Base-by-base conservation (phyloP, 2,888 invertebrate genomes). In the Hirudinaria manillensis region DNA sequence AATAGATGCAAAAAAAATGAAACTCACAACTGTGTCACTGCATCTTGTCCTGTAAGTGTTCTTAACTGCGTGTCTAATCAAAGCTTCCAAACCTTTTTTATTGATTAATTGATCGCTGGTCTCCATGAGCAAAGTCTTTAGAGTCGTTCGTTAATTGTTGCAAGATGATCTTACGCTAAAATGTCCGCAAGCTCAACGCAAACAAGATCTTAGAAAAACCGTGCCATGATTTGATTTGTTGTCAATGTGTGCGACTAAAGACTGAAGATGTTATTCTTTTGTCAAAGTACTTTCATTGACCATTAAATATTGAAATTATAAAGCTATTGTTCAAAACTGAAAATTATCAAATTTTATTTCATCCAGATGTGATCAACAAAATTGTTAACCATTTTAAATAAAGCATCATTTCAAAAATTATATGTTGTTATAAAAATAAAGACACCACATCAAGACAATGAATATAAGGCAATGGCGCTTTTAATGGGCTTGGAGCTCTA, bases 21-120 rank as follows among this genome's bases (percentile, higher is more conserved):
- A 7, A 61, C 55, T 32, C 38, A 74, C 75, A 36, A 71, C 65
- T 21, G 36, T 51, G 61, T 55, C 61, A 32, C n/a, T 70, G 53
- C 56, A 36, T 34, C 36, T 71, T 0, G 72, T 56, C n/a, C 72
- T 36, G 67, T 75, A 75, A n/a, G 56, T 56, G 65, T 71, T 75
- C 24, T 72, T 61, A 29, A 72, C 56, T 36, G 71, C 38, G 53
- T 75, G 66, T 61, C 56, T 56, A 29, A 75, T 56, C 32, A 75
- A 51, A 10, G 45, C 34, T 6, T 67, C 53, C 29, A 75, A 45
- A 21, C 65, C 45, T 19, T 24, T 53, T 27, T 27, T 71, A 53
- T 34, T 45, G 38, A 75, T 16, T 13, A 27, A 19, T 45, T 66
- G 51, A 34, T 72, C 72, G 55, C 7, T 61, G 32, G 36, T 56